phyloP scores from a whole-genome alignment of 2,797 vertebrate genomes.

The Glyptemys insculpta region DNA sequence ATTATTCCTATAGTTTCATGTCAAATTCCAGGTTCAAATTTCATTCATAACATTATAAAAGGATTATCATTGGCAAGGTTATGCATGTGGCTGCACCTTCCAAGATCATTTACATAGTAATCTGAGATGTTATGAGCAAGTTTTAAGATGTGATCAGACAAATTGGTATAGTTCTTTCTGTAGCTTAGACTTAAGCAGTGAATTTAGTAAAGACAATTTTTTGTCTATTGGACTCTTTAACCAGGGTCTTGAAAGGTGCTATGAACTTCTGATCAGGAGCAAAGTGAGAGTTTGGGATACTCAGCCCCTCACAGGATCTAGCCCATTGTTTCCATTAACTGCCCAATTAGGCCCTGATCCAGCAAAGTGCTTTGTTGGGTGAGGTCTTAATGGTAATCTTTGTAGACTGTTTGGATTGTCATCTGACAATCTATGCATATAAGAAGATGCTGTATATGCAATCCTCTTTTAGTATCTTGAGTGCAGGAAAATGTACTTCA shows the following conservation, averaged over 20 bases:
- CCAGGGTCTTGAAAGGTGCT: background rate
- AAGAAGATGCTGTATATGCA: background rate
- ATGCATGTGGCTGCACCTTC: background rate
- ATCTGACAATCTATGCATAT: background rate
- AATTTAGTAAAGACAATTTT: slow-evolving; percentile 40
- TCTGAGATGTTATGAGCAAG: slow-evolving; percentile 49
- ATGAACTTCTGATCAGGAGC: background rate
- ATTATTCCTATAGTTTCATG: slow-evolving; percentile 66
- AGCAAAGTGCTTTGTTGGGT: background rate
- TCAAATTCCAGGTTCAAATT: slow-evolving; percentile 63
- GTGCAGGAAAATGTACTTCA: background rate
- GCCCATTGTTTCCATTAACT: background rate
- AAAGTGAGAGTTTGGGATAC: background rate
- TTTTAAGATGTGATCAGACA: slow-evolving; percentile 61
- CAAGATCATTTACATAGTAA: slow-evolving; percentile 52
- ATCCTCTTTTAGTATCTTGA: background rate
- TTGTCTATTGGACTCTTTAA: background rate
- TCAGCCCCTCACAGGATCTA: background rate
- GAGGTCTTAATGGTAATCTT: background rate
- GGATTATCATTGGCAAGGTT: slow-evolving; percentile 3
- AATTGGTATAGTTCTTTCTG: slow-evolving; percentile 34
- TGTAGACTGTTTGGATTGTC: background rate
- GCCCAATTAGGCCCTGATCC: background rate
- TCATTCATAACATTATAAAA: slow-evolving; percentile 41
- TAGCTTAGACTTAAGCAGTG: slow-evolving; percentile 22